Percentiles rank a stretch among this genome's conserved stretches.
These are phyloP conservation scores for Tenualosa thibaudeaui DNA, from an alignment of 2,797 vertebrate genomes.

Conservation along the genomic window DNA sequence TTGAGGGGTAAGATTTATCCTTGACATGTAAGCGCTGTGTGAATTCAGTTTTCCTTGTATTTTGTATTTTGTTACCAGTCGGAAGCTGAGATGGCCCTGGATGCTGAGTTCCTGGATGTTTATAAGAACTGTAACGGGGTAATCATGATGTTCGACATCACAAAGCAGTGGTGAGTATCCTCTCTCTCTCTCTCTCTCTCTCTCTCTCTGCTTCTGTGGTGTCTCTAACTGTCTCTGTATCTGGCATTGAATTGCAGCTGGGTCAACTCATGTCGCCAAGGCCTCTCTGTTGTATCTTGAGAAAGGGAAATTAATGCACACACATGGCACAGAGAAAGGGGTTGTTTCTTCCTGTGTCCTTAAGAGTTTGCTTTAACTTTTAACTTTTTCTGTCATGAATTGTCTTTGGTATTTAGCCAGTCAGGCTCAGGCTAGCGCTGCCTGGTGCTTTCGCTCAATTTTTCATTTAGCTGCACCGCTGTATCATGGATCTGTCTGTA, in stretches of 20 bases:
- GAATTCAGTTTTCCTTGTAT: not conserved
- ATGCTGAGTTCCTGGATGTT: conserved; percentile 96
- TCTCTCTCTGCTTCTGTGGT: not conserved
- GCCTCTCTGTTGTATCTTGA: not conserved
- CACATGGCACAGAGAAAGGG: not conserved
- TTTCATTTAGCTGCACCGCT: no score
- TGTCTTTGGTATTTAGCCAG: no score
- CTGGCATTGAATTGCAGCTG: conserved; percentile 31
- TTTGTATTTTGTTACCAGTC: conserved; percentile 58
- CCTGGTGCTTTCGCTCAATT: no score
- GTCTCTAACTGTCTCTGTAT: not conserved
- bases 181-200: not conserved
- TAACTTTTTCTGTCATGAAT: no score
- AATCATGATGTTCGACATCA: conserved; percentile 99
- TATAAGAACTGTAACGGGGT: conserved; percentile 98
- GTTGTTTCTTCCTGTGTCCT: not conserved
- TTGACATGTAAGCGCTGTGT: not conserved
- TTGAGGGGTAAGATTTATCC: not conserved
- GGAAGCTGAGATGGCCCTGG: conserved; percentile 82
- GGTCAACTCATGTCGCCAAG: not conserved
- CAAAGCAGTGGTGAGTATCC: conserved; percentile 91
- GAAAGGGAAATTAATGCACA: not conserved
- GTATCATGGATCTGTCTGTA: no score
- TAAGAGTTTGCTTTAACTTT: no score
- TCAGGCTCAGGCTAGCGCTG: no score